phyloP scores from a whole-genome alignment of 2,797 vertebrate species.

The Neomorphus geoffroyi region DNA sequence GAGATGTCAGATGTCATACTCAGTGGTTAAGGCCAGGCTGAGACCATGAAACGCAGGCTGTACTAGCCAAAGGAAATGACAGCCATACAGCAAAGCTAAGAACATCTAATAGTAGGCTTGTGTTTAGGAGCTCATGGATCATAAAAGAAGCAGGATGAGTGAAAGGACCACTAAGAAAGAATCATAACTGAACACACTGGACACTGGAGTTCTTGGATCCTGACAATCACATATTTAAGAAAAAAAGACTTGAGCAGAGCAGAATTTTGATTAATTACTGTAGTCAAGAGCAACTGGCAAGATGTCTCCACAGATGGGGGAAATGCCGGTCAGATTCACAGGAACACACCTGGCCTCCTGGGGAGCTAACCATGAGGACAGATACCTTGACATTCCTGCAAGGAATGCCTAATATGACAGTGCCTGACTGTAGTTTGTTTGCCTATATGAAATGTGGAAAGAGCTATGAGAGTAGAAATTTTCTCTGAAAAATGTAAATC shows the following conservation, averaged over 20 bases:
- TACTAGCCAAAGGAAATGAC: neutral
- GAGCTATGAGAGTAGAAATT: neutral
- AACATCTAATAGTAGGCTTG: fast-evolving
- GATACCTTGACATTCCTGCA: fast-evolving
- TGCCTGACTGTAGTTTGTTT: neutral
- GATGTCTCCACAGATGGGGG: neutral
- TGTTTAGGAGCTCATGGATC: neutral
- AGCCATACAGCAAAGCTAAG: neutral
- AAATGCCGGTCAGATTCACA: neutral
- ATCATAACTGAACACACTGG: neutral
- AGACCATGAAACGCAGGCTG: neutral
- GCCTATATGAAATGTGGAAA: neutral
- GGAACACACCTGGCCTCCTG: neutral
- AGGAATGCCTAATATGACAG: fast-evolving
- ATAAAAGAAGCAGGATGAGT: neutral
- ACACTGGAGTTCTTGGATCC: neutral
- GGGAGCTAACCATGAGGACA: fast-evolving
- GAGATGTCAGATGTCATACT: neutral
- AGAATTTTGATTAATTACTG: neutral
- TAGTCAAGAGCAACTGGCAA: neutral
- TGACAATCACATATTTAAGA: neutral
- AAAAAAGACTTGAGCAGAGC: neutral
- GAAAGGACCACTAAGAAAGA: neutral
- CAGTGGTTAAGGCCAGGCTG: neutral
- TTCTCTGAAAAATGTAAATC: neutral